phyloP scores from a whole-genome alignment of 1,140 invertebrate genomes.

The Drosophila sechellia region DNA sequence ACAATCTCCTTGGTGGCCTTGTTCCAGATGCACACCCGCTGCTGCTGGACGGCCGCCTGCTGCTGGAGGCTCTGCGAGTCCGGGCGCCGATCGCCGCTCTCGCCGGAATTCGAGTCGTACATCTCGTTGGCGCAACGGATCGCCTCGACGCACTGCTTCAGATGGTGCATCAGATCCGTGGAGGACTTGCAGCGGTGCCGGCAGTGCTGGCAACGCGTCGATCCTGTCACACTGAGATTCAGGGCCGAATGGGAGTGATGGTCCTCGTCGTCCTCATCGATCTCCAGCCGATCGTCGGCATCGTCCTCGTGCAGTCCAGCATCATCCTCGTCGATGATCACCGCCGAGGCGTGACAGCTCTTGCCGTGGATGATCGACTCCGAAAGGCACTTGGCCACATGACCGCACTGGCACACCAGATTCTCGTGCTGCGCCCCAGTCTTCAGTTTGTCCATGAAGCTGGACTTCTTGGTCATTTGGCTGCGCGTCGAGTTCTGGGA shows the following conservation, averaged over 20 bases:
- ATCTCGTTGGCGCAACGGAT: conserved; percentile 84
- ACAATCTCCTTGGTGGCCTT: conserved; percentile 79
- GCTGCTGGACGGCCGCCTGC: conserved; percentile 70
- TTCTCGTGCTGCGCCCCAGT: conserved; percentile 86
- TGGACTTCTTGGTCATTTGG: conserved; percentile 86
- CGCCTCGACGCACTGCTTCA: conserved; percentile 88
- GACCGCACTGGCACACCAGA: conserved; percentile 90
- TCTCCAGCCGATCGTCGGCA: conserved; percentile 72
- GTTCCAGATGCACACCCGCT: conserved; percentile 89
- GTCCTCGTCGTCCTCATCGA: conserved; percentile 74
- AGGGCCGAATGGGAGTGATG: conserved; percentile 77
- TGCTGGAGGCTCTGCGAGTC: conserved; percentile 55
- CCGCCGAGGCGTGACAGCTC: conserved; percentile 85
- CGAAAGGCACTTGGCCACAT: conserved; percentile 93
- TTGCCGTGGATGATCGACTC: conserved; percentile 91
- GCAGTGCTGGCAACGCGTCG: conserved; percentile 93
- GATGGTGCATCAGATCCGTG: conserved; percentile 89
- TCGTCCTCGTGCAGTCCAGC: conserved; percentile 82
- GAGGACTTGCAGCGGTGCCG: conserved; percentile 93
- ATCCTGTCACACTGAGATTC: conserved; percentile 85
- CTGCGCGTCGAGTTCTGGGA: conserved; percentile 75
- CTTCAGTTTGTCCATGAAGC: conserved; percentile 92
- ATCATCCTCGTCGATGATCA: conserved; percentile 84
- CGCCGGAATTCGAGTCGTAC: conserved; percentile 81
- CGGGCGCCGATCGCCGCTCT: conserved; percentile 69